phyloP scores from a whole-genome alignment of 1,140 invertebrate species.

The Popillia japonica region DNA sequence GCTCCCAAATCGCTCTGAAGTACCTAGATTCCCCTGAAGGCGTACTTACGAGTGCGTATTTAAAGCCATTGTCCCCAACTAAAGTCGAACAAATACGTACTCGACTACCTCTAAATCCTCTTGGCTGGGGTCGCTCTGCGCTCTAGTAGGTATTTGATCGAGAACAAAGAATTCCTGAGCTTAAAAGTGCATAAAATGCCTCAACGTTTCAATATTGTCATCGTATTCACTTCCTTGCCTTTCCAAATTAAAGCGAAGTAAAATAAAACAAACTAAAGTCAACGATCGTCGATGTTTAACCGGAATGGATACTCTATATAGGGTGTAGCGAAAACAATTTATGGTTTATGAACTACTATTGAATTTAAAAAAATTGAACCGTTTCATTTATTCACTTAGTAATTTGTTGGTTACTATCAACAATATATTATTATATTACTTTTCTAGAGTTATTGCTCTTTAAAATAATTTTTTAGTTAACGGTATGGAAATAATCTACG shows the following conservation, averaged over 20 bases:
- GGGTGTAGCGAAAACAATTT: too few species aligned
- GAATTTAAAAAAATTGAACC: too few species aligned
- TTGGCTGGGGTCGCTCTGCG: slow-evolving; percentile 1
- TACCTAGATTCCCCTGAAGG: slow-evolving; percentile 41
- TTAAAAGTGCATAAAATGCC: slow-evolving; percentile 25
- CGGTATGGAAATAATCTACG: too few species aligned
- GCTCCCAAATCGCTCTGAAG: slow-evolving; percentile 43
- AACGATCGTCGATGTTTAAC: neutral
- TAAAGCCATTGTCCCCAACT: slow-evolving; percentile 38
- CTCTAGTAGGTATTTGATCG: slow-evolving; percentile 21
- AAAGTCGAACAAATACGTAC: slow-evolving; percentile 46
- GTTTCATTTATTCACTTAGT: too few species aligned
- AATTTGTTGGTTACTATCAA: too few species aligned
- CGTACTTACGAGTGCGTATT: slow-evolving; percentile 40
- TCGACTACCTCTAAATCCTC: slow-evolving; percentile 38
- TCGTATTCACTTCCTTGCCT: slow-evolving; percentile 8
- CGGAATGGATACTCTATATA: slow-evolving; percentile 9
- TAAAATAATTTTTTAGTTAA: too few species aligned
- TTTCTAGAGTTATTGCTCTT: too few species aligned
- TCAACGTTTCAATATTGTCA: slow-evolving; percentile 19
- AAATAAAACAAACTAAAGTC: neutral
- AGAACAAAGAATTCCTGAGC: slow-evolving; percentile 24
- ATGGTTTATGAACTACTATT: too few species aligned
- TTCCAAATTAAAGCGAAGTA: neutral
- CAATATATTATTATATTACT: too few species aligned